phyloP scores from a whole-genome alignment of 2,113 vertebrate species.

The human region GRCh38 chr11:125073501-125074000 shows the following conservation, averaged over 20 bases:
- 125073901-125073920: background rate
- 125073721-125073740: background rate
- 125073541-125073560: background rate
- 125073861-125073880: background rate
- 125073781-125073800: background rate
- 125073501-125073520: background rate
- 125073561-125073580: background rate
- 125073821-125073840: background rate
- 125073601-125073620: background rate
- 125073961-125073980: background rate
- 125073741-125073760: accelerated
- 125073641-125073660: background rate
- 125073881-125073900: background rate
- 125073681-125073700: background rate
- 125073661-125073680: background rate
- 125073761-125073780: background rate
- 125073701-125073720: background rate
- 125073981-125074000: background rate
- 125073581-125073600: background rate
- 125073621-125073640: background rate
- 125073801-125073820: background rate
- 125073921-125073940: background rate
- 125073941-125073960: background rate
- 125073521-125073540: background rate
- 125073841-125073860: background rate